These are phyloP conservation scores for Lordiphosa collinella DNA, from an alignment of 1,140 invertebrate genomes.

Conservation along the genomic window DNA sequence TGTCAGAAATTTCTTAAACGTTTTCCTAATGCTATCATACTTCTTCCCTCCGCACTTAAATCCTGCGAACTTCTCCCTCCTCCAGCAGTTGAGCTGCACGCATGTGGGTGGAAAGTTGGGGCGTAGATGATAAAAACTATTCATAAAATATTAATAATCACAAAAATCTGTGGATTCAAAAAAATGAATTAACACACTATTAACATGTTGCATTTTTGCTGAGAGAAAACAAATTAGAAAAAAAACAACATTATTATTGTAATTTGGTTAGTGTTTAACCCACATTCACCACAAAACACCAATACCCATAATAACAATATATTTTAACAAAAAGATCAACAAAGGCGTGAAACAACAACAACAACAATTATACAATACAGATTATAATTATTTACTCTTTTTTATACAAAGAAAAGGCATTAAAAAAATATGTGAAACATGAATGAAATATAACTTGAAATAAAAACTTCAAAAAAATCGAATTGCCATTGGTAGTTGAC, in stretches of 20 bases:
- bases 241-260: constrained; percentile 37
- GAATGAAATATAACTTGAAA: constrained; percentile 78
- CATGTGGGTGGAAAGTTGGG: constrained; percentile 2
- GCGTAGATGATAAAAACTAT: constrained; percentile 37
- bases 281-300: constrained; percentile 34
- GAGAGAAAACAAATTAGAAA: constrained; percentile 31
- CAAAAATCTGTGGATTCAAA: constrained; percentile 39
- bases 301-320: constrained; percentile 38
- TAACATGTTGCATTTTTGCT: constrained; percentile 73
- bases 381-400: constrained; percentile 76
- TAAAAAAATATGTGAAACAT: constrained; percentile 77
- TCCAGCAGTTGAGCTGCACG: constrained; percentile 57
- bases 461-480: constrained; percentile 71
- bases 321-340: constrained; percentile 64
- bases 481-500: constrained; percentile 7
- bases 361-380: constrained; percentile 63
- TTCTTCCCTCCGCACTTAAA: constrained; percentile 1
- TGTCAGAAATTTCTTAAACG: constrained; percentile 26
- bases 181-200: constrained; percentile 71
- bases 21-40: constrained; percentile 29
- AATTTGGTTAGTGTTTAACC: constrained; percentile 62
- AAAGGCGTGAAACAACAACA: constrained; percentile 38
- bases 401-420: constrained; percentile 77
- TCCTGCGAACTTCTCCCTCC: constrained; percentile 1
- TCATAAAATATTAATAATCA: constrained; percentile 53